Evolutionary conservation across 2,797 vertebrate species (phyloP).

Genomic region (Rhodeus uyekii): DNA sequence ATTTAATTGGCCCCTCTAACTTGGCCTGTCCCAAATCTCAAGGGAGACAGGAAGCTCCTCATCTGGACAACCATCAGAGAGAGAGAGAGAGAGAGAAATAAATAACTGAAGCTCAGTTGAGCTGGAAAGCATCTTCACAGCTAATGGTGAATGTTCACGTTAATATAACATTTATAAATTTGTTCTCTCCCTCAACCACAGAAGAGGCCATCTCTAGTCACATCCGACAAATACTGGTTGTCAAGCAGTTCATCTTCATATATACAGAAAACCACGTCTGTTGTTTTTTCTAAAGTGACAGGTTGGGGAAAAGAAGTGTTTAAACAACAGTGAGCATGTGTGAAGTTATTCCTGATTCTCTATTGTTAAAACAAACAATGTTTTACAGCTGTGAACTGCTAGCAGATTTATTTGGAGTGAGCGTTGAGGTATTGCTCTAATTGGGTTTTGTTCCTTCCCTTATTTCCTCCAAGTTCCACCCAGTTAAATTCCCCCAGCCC

Average conservation of each 20-base stretch:
- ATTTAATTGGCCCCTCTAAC: constrained; percentile 67
- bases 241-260: constrained; percentile 11
- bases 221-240: background rate
- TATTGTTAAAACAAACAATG: constrained; percentile 18
- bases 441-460: constrained; percentile 47
- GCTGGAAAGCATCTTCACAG: background rate
- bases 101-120: constrained; percentile 26
- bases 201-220: background rate
- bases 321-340: too few relatives aligned
- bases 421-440: constrained; percentile 36
- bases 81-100: background rate
- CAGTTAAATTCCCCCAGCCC: constrained; percentile 39
- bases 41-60: constrained; percentile 55
- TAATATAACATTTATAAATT: constrained; percentile 62
- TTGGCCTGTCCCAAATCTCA: constrained; percentile 50
- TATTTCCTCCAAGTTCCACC: constrained; percentile 45
- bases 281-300: background rate
- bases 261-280: background rate
- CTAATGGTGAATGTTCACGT: constrained; percentile 47
- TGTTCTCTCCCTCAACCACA: constrained; percentile 45
- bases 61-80: constrained; percentile 61
- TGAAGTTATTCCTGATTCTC: too few relatives aligned
- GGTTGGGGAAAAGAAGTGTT: too few relatives aligned
- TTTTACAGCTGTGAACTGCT: constrained; percentile 25
- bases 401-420: constrained; percentile 34